Base-by-base conservation (phyloP, 2,113 vertebrate species). In the Forbesichthys agassizii region DNA sequence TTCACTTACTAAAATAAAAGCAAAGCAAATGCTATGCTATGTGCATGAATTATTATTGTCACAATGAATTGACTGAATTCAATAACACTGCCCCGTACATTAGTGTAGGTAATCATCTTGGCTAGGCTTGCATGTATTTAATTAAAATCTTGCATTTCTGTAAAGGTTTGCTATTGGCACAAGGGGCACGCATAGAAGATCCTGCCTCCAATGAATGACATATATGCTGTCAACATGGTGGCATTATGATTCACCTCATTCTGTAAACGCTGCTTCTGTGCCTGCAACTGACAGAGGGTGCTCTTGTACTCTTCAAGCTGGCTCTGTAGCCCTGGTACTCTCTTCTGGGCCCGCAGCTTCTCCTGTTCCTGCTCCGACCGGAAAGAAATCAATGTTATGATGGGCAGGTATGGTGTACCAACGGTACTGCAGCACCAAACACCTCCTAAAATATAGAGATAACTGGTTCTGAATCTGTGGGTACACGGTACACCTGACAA, bases 271-370 rank as follows among this genome's bases (percentile, higher is more conserved):
- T 91, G 90, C 72, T 94, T 97, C 84, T 98, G 95, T 0, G 82
- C 83, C 79, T 97, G 94, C 9, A 98, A 92, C 87, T 95, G 93
- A 61, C 92, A 95, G 84, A 98, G 90, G 80, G 93, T 87, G 74
- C 91, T 95, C 90, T 92, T 95, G 83, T 93, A 93, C 70, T 98
- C 95, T 65, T 98, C 95, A 85, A 98, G 87, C 81, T 97, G 95
- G 68, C 78, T 90, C 80, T 93, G 91, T 61, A 97, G 89, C 47
- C 78, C 88, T 0, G 95, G 92, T 4, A 95, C 90, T 73, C 92
- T 92, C 77, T 90, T 92, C 82, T 97, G 95, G 0, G 93, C 92
- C 75, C 95, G 71, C 74, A 96, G 79, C 83, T 92, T 95, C 90
- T 97, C 95, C 90, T 97, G 88, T 51, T 92, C 92, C 92, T 92